phyloP scores from a whole-genome alignment of 2,888 invertebrate genomes.

The Lepeophtheirus nordmannii region DNA sequence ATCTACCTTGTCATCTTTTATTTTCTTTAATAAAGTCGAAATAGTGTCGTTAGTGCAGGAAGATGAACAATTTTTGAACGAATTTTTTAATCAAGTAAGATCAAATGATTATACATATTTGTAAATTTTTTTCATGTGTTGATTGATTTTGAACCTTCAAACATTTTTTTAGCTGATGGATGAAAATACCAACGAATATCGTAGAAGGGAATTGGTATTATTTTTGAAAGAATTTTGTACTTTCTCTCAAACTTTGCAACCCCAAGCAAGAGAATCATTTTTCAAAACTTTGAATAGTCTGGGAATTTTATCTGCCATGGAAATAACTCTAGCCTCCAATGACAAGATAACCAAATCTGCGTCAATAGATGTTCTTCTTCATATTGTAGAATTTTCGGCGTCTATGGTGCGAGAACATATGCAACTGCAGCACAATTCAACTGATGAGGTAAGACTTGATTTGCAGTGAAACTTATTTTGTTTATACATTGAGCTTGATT shows the following conservation, averaged over 20 bases:
- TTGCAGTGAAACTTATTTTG: not conserved
- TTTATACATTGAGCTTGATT: not conserved
- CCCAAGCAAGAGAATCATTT: constrained; percentile 89
- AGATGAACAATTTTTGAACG: constrained; percentile 88
- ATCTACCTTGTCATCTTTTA: constrained; percentile 91
- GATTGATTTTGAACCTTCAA: not conserved
- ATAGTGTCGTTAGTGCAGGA: constrained; percentile 94
- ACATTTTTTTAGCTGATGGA: constrained; percentile 64
- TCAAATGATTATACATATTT: not conserved
- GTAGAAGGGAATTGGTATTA: constrained; percentile 80
- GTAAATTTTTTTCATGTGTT: not conserved
- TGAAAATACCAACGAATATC: constrained; percentile 62
- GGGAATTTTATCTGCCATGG: constrained; percentile 72
- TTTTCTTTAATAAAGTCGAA: constrained; percentile 99
- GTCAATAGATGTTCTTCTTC: constrained; percentile 92
- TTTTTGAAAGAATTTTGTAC: constrained; percentile 98
- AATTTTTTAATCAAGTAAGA: constrained; percentile 50
- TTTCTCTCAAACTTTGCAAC: constrained; percentile 94
- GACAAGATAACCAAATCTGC: constrained; percentile 68
- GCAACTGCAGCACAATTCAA: constrained; percentile 71
- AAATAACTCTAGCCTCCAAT: constrained; percentile 57
- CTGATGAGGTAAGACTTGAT: constrained; percentile 54
- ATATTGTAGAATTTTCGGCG: constrained; percentile 95
- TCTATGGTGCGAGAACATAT: constrained; percentile 93
- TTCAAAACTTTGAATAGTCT: constrained; percentile 81